These are phyloP conservation scores for Chelon labrosus DNA, from an alignment of 2,797 vertebrate genomes.

Conservation along the genomic window DNA sequence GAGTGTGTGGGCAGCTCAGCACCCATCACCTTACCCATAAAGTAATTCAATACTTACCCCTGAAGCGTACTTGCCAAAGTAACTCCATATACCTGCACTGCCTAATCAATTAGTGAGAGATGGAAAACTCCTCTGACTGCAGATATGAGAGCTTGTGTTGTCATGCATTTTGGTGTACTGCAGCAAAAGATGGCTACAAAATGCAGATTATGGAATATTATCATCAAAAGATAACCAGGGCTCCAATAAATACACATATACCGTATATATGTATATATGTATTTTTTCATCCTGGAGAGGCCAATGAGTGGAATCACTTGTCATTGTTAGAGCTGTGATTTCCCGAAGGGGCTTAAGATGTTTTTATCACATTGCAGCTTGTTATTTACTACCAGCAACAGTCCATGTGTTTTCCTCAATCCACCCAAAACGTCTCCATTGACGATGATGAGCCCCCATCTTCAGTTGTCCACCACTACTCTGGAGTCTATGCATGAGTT, in stretches of 20 bases:
- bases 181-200: conserved; percentile 42
- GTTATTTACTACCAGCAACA: conserved; percentile 15
- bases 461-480: conserved; percentile 13
- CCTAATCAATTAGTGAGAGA: conserved; percentile 62
- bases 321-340: conserved; percentile 2
- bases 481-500: conserved; percentile 42
- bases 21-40: conserved; percentile 21
- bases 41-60: conserved; percentile 40
- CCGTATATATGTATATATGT: no score
- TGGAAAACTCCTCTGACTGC: conserved; percentile 46
- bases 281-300: not conserved
- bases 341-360: not conserved
- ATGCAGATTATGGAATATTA: conserved; percentile 27
- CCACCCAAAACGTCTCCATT: conserved; percentile 9
- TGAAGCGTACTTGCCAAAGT: conserved; percentile 38
- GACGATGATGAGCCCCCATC: conserved; percentile 16
- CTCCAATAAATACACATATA: not conserved
- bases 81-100: conserved; percentile 56
- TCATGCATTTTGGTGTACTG: conserved; percentile 39
- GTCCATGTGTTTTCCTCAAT: conserved; percentile 5
- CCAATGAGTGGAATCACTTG: not conserved
- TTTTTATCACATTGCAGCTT: conserved; percentile 11
- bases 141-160: conserved; percentile 20
- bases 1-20: conserved; percentile 43
- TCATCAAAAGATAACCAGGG: conserved; percentile 12